Evolutionary conservation across 92 coral and sea anemone species (phyloP).

Genomic region (Zoanthus sansibaricus): DNA sequence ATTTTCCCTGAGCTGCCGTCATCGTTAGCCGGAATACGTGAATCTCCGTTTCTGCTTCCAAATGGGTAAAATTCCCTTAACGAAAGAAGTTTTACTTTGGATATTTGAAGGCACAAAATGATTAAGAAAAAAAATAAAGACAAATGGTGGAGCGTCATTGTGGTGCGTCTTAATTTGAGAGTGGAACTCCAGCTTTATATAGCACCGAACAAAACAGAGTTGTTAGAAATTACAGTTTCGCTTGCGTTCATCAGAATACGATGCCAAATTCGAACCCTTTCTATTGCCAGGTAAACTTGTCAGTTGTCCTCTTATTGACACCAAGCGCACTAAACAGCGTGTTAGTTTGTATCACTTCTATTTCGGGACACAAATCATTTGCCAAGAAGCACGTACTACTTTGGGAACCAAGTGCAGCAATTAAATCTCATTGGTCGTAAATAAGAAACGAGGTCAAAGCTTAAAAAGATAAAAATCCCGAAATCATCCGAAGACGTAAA

Average conservation of each 20-base stretch:
- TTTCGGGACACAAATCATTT: neutral
- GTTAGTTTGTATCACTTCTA: neutral
- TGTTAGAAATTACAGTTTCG: neutral
- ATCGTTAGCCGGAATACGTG: slow-evolving; percentile 36
- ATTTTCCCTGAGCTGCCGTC: slow-evolving; percentile 53
- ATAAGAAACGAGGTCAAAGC: too few relatives aligned
- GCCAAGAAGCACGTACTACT: neutral
- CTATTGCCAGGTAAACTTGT: neutral
- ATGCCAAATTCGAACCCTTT: neutral
- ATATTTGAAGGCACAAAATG: neutral
- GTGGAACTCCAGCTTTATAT: neutral
- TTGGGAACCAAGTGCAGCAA: too few relatives aligned
- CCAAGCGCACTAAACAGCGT: neutral
- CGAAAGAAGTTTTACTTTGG: slow-evolving; percentile 1
- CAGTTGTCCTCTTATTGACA: neutral
- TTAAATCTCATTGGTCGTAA: too few relatives aligned
- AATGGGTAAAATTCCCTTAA: slow-evolving; percentile 35
- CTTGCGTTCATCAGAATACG: neutral
- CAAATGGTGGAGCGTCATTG: neutral
- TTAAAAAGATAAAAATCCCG: too few relatives aligned
- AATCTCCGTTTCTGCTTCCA: slow-evolving; percentile 26
- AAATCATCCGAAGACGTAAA: too few relatives aligned
- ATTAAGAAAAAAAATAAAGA: neutral
- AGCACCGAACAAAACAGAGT: neutral
- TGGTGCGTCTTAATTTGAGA: neutral